phyloP scores from a whole-genome alignment of 2,888 invertebrate genomes.

The Linhomoeus sp. region DNA sequence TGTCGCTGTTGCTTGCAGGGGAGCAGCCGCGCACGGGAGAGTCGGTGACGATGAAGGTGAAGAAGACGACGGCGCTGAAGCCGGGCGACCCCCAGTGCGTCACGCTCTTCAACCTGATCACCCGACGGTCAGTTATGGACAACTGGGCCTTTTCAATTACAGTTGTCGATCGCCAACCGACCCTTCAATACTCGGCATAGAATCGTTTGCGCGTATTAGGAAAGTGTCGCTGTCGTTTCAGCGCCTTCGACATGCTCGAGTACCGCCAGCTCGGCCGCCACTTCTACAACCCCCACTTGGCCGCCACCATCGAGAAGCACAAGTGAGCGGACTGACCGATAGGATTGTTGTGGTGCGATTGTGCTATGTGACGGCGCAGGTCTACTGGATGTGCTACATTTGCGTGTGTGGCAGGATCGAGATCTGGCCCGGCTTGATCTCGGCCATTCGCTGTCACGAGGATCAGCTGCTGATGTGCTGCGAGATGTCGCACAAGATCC shows the following conservation, averaged over 20 bases:
- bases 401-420: too few relatives aligned
- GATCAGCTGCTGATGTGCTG: conserved; percentile 49
- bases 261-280: conserved; percentile 21
- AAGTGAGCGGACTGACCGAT: conserved; percentile 37
- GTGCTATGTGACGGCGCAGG: too few relatives aligned
- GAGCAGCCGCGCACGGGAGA: conserved; percentile 10
- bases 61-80: conserved; percentile 14
- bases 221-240: conserved; percentile 4
- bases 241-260: conserved; percentile 18
- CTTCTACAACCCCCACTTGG: conserved; percentile 30
- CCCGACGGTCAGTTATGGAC: conserved; percentile 14
- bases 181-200: too few relatives aligned
- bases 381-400: too few relatives aligned
- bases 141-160: too few relatives aligned
- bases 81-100: conserved; percentile 20
- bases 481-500: conserved; percentile 61
- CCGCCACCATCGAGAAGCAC: conserved; percentile 34
- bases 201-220: too few relatives aligned
- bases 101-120: conserved; percentile 21
- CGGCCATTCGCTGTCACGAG: conserved; percentile 64
- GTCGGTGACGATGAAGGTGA: conserved; percentile 15
- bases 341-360: too few relatives aligned
- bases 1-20: conserved; percentile 9
- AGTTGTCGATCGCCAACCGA: too few relatives aligned
- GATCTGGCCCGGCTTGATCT: conserved; percentile 36